These are phyloP conservation scores for Urosaurus nigricauda DNA, from an alignment of 2,797 vertebrate species.

Conservation along the genomic window DNA sequence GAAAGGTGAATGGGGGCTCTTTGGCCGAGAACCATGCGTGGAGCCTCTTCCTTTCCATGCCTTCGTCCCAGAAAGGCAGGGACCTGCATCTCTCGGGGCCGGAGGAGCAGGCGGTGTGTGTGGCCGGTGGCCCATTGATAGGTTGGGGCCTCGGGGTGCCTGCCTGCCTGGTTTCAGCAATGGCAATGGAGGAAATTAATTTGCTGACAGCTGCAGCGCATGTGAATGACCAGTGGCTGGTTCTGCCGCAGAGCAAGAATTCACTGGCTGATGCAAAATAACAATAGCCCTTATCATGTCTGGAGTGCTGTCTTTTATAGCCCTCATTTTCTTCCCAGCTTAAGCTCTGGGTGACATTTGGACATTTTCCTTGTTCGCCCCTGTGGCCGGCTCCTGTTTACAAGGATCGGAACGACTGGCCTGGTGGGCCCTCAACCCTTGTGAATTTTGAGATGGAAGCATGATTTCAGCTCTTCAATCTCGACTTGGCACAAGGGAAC, in stretches of 20 bases:
- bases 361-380: not conserved
- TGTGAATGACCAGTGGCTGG: not conserved
- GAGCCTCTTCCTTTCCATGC: not conserved
- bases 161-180: not conserved
- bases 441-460: not conserved
- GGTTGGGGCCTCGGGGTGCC: not conserved
- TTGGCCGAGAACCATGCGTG: too few species aligned
- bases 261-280: conserved; percentile 14
- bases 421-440: not conserved
- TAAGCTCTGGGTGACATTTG: conserved; percentile 12
- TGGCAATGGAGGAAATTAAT: not conserved
- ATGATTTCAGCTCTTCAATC: not conserved
- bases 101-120: too few species aligned
- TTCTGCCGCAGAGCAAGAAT: not conserved
- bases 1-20: not conserved
- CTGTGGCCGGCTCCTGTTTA: not conserved
- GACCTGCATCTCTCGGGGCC: too few species aligned
- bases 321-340: not conserved
- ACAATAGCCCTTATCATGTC: not conserved
- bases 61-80: not conserved
- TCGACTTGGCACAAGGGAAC: not conserved
- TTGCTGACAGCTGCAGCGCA: not conserved
- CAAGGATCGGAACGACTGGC: not conserved
- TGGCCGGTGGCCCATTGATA: too few species aligned
- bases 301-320: not conserved